Evolutionary conservation across 1,140 invertebrate species (phyloP).

Genomic region (Gerris buenoi): DNA sequence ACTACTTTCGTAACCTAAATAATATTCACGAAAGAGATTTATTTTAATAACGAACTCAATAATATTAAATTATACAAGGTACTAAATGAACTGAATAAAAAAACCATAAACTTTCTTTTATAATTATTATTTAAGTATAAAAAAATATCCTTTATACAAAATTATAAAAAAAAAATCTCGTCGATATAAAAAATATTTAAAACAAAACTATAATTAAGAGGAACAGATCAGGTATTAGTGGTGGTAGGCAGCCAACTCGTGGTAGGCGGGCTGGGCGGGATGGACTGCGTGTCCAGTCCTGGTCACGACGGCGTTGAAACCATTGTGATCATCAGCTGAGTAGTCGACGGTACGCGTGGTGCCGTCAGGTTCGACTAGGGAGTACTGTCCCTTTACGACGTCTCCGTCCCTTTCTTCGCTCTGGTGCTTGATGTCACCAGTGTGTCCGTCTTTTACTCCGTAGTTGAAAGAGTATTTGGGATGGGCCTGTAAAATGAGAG

Average conservation of each 20-base stretch:
- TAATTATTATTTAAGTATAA: too few relatives aligned
- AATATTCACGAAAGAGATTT: too few relatives aligned
- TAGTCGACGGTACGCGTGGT: conserved; percentile 42
- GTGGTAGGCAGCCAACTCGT: neutral
- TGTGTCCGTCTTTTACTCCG: conserved; percentile 36
- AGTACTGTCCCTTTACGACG: conserved; percentile 38
- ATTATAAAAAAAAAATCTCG: too few relatives aligned
- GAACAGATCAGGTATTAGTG: too few relatives aligned
- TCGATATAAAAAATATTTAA: too few relatives aligned
- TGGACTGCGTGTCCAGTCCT: conserved; percentile 35
- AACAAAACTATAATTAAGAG: too few relatives aligned
- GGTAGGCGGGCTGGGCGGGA: conserved; percentile 16
- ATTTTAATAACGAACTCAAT: too few relatives aligned
- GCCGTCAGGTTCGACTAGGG: conserved; percentile 40
- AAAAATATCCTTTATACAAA: too few relatives aligned
- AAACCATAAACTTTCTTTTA: too few relatives aligned
- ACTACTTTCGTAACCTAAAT: too few relatives aligned
- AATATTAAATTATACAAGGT: too few relatives aligned
- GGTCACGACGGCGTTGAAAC: conserved; percentile 42
- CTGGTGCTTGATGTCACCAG: conserved; percentile 37
- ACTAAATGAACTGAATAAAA: too few relatives aligned
- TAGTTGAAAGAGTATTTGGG: conserved; percentile 38
- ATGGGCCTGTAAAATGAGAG: conserved; percentile 28
- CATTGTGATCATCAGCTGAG: conserved; percentile 41
- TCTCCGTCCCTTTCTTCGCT: conserved; percentile 37